A percentile compares a stretch with the other conserved stretches of the same genome.
These are phyloP conservation scores for Mesoclemmys tuberculata DNA, from an alignment of 2,113 vertebrate species.

Conservation along the genomic window DNA sequence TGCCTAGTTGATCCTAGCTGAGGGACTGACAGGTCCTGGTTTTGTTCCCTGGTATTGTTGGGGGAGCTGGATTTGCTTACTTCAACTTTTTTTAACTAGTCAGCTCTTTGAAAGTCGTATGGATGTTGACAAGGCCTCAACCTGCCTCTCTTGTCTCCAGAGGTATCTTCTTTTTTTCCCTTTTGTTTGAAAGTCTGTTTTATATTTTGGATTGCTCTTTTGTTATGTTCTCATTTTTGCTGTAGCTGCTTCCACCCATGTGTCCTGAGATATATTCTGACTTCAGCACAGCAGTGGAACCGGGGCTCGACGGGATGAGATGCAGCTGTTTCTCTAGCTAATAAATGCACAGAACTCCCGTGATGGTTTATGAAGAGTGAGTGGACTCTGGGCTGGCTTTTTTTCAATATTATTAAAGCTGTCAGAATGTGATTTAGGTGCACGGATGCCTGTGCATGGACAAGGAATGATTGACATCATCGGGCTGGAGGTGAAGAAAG, in stretches of 20 bases:
- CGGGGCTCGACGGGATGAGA: neutral
- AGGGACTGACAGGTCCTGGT: neutral
- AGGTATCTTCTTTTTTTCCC: neutral
- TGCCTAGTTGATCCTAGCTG: neutral
- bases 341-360: neutral
- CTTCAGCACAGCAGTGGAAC: neutral
- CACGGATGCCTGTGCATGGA: neutral
- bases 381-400: neutral
- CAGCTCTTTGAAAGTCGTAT: neutral
- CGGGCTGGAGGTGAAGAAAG: neutral
- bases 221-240: constrained; percentile 11
- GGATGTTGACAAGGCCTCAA: neutral
- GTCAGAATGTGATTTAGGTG: neutral
- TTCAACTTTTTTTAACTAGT: neutral
- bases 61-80: neutral
- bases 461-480: neutral
- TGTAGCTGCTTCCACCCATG: neutral
- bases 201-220: constrained; percentile 23
- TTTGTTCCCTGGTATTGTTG: neutral
- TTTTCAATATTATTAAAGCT: neutral
- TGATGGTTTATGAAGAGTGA: neutral
- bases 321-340: constrained; percentile 14
- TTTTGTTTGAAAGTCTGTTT: neutral
- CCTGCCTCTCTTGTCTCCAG: neutral
- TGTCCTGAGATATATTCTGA: neutral